A percentile compares a stretch with the other conserved stretches of the same genome.
Evolutionary conservation across 2,888 invertebrate genomes (phyloP).

Genomic region (Acanthosepion lycidas): DNA sequence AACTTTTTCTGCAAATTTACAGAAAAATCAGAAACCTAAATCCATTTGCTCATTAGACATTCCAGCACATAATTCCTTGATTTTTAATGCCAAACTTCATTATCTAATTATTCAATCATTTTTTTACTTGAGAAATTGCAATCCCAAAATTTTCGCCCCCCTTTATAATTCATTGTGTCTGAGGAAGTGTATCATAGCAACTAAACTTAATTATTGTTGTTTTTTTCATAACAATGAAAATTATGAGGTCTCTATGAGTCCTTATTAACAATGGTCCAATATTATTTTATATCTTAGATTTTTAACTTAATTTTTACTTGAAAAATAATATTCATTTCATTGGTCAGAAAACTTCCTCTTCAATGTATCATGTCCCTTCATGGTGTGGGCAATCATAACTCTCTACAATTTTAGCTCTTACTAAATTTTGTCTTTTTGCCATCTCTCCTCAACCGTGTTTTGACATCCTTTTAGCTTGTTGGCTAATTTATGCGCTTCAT

Average conservation of each 20-base stretch:
- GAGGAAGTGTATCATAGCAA: background rate
- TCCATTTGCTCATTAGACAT: background rate
- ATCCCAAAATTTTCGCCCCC: background rate
- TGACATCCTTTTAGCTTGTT: too few species aligned
- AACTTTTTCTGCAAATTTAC: background rate
- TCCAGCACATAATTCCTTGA: background rate
- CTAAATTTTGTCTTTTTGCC: too few species aligned
- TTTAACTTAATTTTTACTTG: background rate
- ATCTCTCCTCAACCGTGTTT: too few species aligned
- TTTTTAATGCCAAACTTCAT: background rate
- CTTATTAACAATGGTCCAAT: background rate
- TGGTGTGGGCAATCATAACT: too few species aligned
- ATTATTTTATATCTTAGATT: background rate
- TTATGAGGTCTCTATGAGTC: background rate
- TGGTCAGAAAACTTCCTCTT: too few species aligned
- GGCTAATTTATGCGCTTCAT: too few species aligned
- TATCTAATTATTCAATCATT: background rate
- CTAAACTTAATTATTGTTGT: background rate
- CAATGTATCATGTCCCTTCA: too few species aligned
- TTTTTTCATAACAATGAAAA: background rate
- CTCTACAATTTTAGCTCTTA: too few species aligned
- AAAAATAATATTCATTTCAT: background rate
- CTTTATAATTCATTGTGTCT: background rate
- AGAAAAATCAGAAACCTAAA: background rate
- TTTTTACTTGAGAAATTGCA: background rate